Evolutionary conservation across 1,140 invertebrate genomes (phyloP).

Genomic region (Gonatopus flavifemur): DNA sequence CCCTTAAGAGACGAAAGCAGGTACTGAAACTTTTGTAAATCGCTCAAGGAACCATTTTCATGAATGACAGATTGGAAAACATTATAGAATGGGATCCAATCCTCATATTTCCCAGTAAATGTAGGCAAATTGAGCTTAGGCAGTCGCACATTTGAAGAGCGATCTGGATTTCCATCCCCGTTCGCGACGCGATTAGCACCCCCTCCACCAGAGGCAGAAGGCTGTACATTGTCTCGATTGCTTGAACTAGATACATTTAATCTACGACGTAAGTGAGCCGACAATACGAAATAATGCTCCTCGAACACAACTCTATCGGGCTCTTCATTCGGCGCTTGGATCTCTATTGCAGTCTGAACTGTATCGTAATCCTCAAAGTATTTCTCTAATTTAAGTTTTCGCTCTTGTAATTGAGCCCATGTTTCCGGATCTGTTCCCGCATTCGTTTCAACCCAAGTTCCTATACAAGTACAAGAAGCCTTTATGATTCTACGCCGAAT

Average conservation of each 20-base stretch:
- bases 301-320: background rate
- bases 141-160: slow-evolving; percentile 21
- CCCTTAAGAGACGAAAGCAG: slow-evolving; percentile 28
- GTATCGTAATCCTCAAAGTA: background rate
- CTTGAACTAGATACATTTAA: background rate
- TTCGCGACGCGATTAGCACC: background rate
- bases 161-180: background rate
- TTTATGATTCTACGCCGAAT: no score
- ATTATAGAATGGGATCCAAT: slow-evolving; percentile 37
- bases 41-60: slow-evolving; percentile 19
- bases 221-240: no score
- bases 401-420: no score
- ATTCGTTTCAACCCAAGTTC: no score
- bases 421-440: no score
- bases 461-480: no score
- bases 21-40: slow-evolving; percentile 40
- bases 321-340: background rate
- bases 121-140: slow-evolving; percentile 29
- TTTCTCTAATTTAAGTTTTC: background rate
- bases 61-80: slow-evolving; percentile 35
- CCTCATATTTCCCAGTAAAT: slow-evolving; percentile 24
- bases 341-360: background rate
- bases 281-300: background rate
- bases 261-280: background rate
- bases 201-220: background rate